Percentiles rank a stretch among this genome's conserved stretches.
phyloP scores from a whole-genome alignment of 2,888 invertebrate species.

The Mycogona germanica region DNA sequence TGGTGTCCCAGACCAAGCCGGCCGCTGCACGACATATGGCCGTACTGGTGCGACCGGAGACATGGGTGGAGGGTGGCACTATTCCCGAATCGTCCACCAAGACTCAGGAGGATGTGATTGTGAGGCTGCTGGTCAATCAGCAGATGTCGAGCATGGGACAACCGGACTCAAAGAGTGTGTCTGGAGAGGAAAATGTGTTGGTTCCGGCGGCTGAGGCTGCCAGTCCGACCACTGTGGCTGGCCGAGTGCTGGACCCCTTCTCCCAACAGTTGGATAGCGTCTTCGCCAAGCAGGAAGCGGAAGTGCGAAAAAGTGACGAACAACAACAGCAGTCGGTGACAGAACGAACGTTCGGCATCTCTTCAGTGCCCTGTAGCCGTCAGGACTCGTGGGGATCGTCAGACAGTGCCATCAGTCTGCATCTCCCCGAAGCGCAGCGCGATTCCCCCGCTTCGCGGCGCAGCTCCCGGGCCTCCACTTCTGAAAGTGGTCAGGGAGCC shows the following conservation, averaged over 20 bases:
- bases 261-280: slow-evolving; percentile 40
- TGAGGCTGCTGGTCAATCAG: slow-evolving; percentile 8
- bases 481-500: slow-evolving; percentile 55
- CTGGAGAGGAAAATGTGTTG: background rate
- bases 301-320: slow-evolving; percentile 56
- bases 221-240: background rate
- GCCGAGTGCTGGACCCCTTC: background rate
- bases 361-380: slow-evolving; percentile 20
- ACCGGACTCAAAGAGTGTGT: background rate
- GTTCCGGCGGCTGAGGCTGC: background rate
- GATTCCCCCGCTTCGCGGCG: slow-evolving; percentile 51
- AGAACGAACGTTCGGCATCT: background rate
- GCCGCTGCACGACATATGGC: slow-evolving; percentile 29
- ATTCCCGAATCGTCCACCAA: background rate
- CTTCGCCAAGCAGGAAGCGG: slow-evolving; percentile 55
- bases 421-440: slow-evolving; percentile 27
- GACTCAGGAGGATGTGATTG: slow-evolving; percentile 10
- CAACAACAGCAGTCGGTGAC: too few relatives aligned
- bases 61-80: slow-evolving; percentile 51
- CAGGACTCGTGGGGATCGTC: slow-evolving; percentile 27
- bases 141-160: background rate
- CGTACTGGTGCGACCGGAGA: slow-evolving; percentile 44
- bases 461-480: slow-evolving; percentile 61
- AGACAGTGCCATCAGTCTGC: slow-evolving; percentile 19
- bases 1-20: slow-evolving; percentile 30